Evolutionary conservation across 2,113 vertebrate species (phyloP), one percentile per base, ranked within the genome.

Genomic region (Eurystomus gularis): DNA sequence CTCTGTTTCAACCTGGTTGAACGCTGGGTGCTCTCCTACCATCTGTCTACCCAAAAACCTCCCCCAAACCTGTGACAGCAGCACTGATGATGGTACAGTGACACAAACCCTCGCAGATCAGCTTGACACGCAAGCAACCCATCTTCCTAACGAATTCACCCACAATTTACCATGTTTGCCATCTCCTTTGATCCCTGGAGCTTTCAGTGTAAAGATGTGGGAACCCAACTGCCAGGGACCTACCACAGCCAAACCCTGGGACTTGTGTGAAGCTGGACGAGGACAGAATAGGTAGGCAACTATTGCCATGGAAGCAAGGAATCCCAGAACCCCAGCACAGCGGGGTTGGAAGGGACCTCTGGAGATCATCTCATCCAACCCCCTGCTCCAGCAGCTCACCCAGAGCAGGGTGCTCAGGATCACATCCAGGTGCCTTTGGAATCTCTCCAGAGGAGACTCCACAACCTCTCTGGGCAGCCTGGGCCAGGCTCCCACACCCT

Each of bases 181-280:
- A 0, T 5, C 54, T 31, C 66, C 39, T 49, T 9, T 6, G n/a
- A 52, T 25, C 31, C 48, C 35, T 10, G 52, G 2, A 2, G 39
- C 51, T 55, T 42, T 33, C 4, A 9, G 40, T 13, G 23, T 6
- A 31, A 48, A 39, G 54, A 4, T 0, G 21, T 0, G 2, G 49
- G 62, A 75, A 72, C 23, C 48, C 60, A 24, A 11, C 17, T 28
- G 44, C 19, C 29, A 26, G 26, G 39, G 64, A 46, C 17, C 65
- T 11, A 40, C 48, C 60, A 19, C 9, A 6, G 73, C 33, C 84
- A 55, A 35, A 37, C 3, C 8, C 35, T 31, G 3, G 52, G 20
- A n/a, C 52, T 28, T 1, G 1, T 9, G 18, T 19, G 62, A 46
- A 16, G 73, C 17, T 2, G 33, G 42, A 12, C 10, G 33, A 46